Percentiles rank a stretch among this genome's conserved stretches.
phyloP scores from a whole-genome alignment of 2,888 invertebrate genomes.

The Cephus pygmeus region DNA sequence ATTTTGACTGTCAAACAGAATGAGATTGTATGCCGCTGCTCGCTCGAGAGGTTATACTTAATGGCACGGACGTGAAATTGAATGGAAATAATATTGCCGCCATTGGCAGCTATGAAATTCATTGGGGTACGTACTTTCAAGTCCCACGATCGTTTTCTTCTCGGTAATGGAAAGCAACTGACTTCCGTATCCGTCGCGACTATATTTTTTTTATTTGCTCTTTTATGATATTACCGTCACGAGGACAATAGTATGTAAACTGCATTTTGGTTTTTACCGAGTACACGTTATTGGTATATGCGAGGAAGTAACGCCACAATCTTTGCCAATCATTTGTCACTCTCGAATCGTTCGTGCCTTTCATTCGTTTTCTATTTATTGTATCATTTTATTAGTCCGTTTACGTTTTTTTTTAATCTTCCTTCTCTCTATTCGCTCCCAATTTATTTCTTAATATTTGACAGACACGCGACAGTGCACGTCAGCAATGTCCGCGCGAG shows the following conservation, averaged over 20 bases:
- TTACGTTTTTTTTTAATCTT: neutral
- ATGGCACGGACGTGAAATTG: neutral
- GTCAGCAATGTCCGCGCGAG: neutral
- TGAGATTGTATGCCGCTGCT: neutral
- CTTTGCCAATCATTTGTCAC: neutral
- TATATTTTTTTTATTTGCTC: neutral
- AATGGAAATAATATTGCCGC: neutral
- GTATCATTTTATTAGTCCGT: neutral
- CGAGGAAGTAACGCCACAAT: neutral
- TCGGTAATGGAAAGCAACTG: neutral
- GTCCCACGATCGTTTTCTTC: neutral
- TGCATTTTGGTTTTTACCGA: neutral
- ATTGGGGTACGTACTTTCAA: neutral
- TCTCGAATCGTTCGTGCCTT: neutral
- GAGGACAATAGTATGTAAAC: neutral
- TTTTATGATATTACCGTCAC: neutral
- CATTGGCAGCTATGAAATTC: neutral
- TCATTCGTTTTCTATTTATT: conserved; percentile 9
- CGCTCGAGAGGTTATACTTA: neutral
- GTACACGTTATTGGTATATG: neutral
- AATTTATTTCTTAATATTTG: neutral
- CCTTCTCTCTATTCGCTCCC: neutral
- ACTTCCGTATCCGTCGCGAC: neutral
- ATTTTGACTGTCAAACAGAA: neutral
- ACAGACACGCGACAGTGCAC: neutral